These are phyloP conservation scores for Exocentrus adspersus DNA, from an alignment of 2,888 invertebrate species.

Conservation along the genomic window DNA sequence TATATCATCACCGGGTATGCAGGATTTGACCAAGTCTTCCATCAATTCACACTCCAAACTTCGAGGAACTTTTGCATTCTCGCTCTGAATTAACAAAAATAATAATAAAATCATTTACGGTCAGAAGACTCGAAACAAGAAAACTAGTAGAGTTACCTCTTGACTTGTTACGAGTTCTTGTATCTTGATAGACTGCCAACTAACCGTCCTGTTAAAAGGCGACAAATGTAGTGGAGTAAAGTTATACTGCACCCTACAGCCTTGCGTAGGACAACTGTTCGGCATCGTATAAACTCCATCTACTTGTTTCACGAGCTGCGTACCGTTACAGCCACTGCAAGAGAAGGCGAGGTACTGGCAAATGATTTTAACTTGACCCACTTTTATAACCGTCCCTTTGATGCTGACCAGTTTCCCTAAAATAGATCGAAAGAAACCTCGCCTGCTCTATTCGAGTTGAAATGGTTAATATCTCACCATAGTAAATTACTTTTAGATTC, in stretches of 20 bases:
- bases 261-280: conserved; percentile 67
- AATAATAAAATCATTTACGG: too few species aligned
- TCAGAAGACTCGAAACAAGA: too few species aligned
- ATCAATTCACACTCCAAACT: conserved; percentile 87
- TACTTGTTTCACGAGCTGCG: conserved; percentile 75
- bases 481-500: conserved; percentile 76
- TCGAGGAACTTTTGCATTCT: conserved; percentile 78
- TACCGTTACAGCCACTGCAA: conserved; percentile 74
- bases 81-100: conserved; percentile 70
- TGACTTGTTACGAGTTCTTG: conserved; percentile 81
- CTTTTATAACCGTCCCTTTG: conserved; percentile 86
- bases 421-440: too few species aligned
- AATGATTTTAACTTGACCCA: conserved; percentile 77
- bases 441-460: not conserved
- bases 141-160: too few species aligned
- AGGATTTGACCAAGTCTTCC: conserved; percentile 83
- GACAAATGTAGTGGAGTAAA: conserved; percentile 74
- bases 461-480: conserved; percentile 67
- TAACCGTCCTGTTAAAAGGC: conserved; percentile 76
- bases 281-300: conserved; percentile 71
- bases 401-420: conserved; percentile 80
- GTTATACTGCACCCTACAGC: conserved; percentile 70
- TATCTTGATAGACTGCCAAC: conserved; percentile 83
- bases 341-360: conserved; percentile 82
- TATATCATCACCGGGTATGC: conserved; percentile 89